Conservation (phyloP, 2,113 vertebrate species). For the Otus sunia region DNA sequence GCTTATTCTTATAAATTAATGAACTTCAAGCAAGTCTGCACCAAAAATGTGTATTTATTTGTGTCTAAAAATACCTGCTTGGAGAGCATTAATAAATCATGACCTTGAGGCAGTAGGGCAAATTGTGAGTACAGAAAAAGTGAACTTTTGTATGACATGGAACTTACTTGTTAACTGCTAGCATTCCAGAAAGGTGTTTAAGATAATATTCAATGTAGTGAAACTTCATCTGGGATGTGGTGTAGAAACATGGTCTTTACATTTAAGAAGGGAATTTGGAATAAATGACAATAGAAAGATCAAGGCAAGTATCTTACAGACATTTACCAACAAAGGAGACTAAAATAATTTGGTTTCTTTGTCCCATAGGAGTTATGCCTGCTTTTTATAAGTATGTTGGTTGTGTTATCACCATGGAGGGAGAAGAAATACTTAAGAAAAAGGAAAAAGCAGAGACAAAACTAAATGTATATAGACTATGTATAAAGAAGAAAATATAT, state of each 20-base stretch:
- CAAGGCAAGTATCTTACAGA: background rate
- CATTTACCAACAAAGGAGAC: background rate
- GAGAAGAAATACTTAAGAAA: background rate
- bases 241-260: background rate
- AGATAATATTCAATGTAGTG: background rate
- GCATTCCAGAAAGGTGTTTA: background rate
- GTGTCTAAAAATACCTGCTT: background rate
- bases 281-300: background rate
- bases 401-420: background rate
- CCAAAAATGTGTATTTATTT: background rate
- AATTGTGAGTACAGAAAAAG: background rate
- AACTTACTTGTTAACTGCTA: background rate
- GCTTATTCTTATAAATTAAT: conserved; percentile 38
- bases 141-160: background rate
- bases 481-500: background rate
- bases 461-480: background rate
- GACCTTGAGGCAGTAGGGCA: background rate
- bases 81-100: background rate
- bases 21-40: conserved; percentile 12
- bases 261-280: background rate
- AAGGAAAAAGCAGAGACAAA: background rate
- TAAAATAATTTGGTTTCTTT: background rate
- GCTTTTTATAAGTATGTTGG: background rate
- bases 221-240: background rate
- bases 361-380: background rate